Evolutionary conservation across 2,797 vertebrate species (phyloP), one percentile per base, ranked within the genome.

Genomic region (Myotis myotis): DNA sequence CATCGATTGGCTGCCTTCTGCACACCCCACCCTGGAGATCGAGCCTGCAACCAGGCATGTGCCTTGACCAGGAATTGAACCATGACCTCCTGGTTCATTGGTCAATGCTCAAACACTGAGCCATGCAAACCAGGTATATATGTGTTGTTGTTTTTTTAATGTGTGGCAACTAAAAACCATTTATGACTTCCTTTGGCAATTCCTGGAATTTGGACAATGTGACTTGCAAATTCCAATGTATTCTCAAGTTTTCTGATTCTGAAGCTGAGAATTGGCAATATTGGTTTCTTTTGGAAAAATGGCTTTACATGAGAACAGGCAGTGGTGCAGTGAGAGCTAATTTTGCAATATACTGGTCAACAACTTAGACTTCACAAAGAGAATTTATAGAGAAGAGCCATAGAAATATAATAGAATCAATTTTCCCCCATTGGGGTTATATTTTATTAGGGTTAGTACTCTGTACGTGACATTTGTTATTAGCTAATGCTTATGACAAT

Each of bases 391-490:
- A 87, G 64, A 38, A 9, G 1, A 28, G 13, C 44, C 78, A 36
- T 0, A 68, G 53, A 82, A 95, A 70, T 17, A 66, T 0, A 7
- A 47, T 10, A 30, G 33, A 79, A 16, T 17, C 8, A 49, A 3
- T 84, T 92, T 92, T 38, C 47, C 70, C 3, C 41, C 79, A 62
- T 87, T 2, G 5, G 55, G 44, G 91, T 80, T 94, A 30, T 44
- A 22, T 10, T 83, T 62, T 5, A 57, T 88, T 95, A 33, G 19
- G 7, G 71, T 96, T 93, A 51, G 84, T 20, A 41, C n/a, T 92
- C 94, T 90, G 55, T 84, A 15, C 36, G 17, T 51, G n/a, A 95
- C 19, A 1, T 86, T 89, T 94, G 28, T 82, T 79, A 79, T 74
- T 86, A 33, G 2, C 82, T 87, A 82, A 4, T 57, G 57, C 17